Conservation (phyloP, 2,888 invertebrate genomes). For the Thera obeliscata region DNA sequence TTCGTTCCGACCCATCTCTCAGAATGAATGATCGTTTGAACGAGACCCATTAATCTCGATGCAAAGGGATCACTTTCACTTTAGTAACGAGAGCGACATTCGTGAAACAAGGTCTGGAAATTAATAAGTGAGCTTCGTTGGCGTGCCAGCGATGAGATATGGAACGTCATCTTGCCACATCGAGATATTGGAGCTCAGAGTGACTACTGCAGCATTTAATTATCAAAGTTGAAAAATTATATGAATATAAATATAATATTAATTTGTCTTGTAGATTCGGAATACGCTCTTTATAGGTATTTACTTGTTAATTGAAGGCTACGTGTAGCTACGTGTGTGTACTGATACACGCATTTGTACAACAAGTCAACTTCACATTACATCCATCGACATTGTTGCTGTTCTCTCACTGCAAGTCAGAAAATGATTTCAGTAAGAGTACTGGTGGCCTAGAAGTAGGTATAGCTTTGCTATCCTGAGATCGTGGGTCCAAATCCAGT, state of each 20-base stretch:
- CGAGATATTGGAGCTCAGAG: slow-evolving; percentile 6
- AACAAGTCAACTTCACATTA: slow-evolving; percentile 56
- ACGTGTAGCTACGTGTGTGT: slow-evolving; percentile 56
- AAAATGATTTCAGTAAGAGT: too few species aligned
- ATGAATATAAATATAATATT: too few species aligned
- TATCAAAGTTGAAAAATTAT: slow-evolving; percentile 14
- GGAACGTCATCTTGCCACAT: slow-evolving; percentile 24
- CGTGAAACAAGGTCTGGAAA: slow-evolving; percentile 34
- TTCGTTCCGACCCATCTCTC: slow-evolving; percentile 56
- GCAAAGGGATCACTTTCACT: slow-evolving; percentile 71
- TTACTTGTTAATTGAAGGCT: too few species aligned
- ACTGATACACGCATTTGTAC: slow-evolving; percentile 63
- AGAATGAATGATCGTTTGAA: slow-evolving; percentile 57
- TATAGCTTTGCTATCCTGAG: too few species aligned
- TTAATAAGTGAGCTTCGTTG: slow-evolving; percentile 35
- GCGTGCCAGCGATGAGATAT: slow-evolving; percentile 35
- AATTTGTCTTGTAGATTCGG: too few species aligned
- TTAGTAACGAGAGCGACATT: slow-evolving; percentile 47
- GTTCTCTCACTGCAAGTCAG: too few species aligned
- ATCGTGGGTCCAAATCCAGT: too few species aligned
- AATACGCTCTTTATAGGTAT: too few species aligned
- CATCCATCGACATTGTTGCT: slow-evolving; percentile 49
- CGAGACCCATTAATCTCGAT: slow-evolving; percentile 61
- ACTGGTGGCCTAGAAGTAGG: too few species aligned
- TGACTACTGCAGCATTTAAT: slow-evolving; percentile 23